phyloP scores from a whole-genome alignment of 2,113 vertebrate species.

The Ctenodactylus gundi region DNA sequence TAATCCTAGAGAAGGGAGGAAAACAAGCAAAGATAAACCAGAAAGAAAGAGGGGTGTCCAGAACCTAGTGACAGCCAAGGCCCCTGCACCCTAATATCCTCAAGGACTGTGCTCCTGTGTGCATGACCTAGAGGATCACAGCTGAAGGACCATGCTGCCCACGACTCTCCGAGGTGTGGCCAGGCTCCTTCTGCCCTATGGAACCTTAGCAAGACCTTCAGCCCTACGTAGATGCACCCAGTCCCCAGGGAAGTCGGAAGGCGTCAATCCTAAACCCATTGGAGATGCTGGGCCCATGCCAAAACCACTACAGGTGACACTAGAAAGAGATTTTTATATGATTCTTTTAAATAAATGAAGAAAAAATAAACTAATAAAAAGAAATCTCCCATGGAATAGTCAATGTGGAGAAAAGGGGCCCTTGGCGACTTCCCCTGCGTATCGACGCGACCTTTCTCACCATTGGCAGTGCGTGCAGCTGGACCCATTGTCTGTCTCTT shows the following conservation, averaged over 20 bases:
- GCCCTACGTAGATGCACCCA: not conserved
- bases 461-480: conserved; percentile 18
- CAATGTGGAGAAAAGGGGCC: not conserved
- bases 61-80: fast-evolving
- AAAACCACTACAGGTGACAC: not conserved
- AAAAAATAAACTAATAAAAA: not conserved
- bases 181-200: fast-evolving
- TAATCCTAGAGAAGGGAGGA: fast-evolving
- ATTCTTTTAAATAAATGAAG: not conserved
- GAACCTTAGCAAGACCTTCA: fast-evolving
- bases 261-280: not conserved
- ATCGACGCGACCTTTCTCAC: conserved; percentile 4
- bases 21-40: fast-evolving
- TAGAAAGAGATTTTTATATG: not conserved
- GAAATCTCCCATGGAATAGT: not conserved
- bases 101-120: fast-evolving
- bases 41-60: fast-evolving
- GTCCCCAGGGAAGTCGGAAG: not conserved
- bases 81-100: too few species aligned
- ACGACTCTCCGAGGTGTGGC: fast-evolving
- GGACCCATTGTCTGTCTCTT: conserved; percentile 63
- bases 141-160: fast-evolving
- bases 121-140: too few species aligned
- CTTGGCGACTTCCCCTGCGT: not conserved
- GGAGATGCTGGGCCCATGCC: not conserved